phyloP scores from a whole-genome alignment of 2,888 invertebrate genomes.

The Ashinkailepas kermadecensis region DNA sequence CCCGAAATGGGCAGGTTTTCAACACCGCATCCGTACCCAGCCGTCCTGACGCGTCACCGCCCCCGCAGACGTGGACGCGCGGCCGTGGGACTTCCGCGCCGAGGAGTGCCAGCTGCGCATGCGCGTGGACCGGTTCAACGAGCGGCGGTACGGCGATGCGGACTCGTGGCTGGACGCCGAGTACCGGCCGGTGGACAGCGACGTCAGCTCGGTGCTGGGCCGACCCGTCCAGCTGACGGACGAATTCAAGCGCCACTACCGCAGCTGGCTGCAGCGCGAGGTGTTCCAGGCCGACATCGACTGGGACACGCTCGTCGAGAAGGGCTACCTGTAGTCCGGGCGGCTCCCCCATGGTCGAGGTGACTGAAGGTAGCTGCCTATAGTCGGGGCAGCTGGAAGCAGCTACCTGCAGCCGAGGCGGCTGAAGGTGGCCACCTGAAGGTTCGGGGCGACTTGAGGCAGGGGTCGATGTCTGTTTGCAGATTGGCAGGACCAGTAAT shows the following conservation, averaged over 20 bases:
- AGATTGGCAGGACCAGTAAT: too few relatives aligned
- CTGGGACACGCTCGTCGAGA: conserved; percentile 49
- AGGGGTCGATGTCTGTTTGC: too few relatives aligned
- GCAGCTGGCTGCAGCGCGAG: conserved; percentile 92
- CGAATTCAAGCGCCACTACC: conserved; percentile 87
- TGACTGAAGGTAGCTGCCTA: neutral
- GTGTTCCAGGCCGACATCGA: conserved; percentile 70
- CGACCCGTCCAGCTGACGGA: conserved; percentile 73
- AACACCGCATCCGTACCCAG: too few relatives aligned
- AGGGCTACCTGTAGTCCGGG: neutral
- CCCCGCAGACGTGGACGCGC: conserved; percentile 71
- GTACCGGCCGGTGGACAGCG: conserved; percentile 64
- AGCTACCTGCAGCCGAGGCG: neutral
- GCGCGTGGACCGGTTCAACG: conserved; percentile 93
- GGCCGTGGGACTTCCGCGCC: conserved; percentile 96
- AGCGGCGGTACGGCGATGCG: conserved; percentile 67
- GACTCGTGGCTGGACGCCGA: conserved; percentile 46
- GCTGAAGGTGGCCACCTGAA: too few relatives aligned
- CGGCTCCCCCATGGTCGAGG: neutral
- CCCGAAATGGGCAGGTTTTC: too few relatives aligned
- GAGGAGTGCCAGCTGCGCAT: conserved; percentile 91
- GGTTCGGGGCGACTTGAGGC: too few relatives aligned
- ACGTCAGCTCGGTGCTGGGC: conserved; percentile 72
- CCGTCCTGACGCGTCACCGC: too few relatives aligned
- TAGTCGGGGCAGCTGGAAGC: neutral